Conservation (phyloP, 2,797 vertebrate species). For the Spondyliosoma cantharus region DNA sequence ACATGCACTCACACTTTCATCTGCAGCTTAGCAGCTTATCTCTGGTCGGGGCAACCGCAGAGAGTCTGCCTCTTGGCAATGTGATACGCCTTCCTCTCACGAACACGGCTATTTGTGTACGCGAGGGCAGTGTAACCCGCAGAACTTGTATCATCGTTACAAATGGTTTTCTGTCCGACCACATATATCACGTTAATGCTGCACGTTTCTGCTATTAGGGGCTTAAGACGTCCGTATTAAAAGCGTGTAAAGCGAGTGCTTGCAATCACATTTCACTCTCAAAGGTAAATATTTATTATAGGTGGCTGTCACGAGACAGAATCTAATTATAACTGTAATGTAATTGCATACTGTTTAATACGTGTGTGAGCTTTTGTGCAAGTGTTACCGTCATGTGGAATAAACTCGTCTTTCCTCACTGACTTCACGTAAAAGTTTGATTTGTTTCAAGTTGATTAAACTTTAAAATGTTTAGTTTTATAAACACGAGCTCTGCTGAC, state of each 20-base stretch:
- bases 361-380: not conserved
- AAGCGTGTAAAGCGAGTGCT: slow-evolving; percentile 26
- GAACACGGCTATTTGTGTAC: slow-evolving; percentile 68
- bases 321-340: not conserved
- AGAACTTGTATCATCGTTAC: slow-evolving; percentile 61
- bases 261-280: not conserved
- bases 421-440: no score
- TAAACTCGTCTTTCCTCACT: no score
- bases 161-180: slow-evolving; percentile 60
- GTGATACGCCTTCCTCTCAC: slow-evolving; percentile 68
- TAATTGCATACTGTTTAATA: not conserved
- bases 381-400: no score
- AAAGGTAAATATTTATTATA: not conserved
- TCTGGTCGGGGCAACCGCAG: slow-evolving; percentile 67
- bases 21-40: slow-evolving; percentile 83
- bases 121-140: slow-evolving; percentile 41
- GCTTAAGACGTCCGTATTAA: slow-evolving; percentile 12
- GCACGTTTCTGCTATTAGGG: slow-evolving; percentile 39
- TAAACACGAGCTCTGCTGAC: no score
- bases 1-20: slow-evolving; percentile 79
- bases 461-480: no score
- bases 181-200: slow-evolving; percentile 46
- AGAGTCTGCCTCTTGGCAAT: slow-evolving; percentile 71
- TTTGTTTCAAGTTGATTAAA: no score
- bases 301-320: not conserved